Conservation (phyloP, 2,113 vertebrate species). For the Dendrocopos noguchii region DNA sequence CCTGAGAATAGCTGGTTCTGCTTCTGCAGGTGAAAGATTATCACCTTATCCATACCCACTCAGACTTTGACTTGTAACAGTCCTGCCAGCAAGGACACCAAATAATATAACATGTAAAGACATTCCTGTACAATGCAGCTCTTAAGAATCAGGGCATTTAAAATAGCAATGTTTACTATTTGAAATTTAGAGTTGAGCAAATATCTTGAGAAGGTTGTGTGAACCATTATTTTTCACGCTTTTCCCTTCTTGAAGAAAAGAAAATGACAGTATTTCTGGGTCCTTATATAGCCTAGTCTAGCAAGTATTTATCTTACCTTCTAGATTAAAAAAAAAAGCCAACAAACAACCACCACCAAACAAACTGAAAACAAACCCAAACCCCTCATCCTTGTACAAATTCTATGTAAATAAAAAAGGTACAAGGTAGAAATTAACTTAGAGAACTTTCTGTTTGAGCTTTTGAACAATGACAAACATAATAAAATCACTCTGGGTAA, state of each 20-base stretch:
- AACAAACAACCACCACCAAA: neutral
- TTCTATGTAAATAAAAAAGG: neutral
- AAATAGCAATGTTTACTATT: neutral
- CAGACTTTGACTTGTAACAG: neutral
- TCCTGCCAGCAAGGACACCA: neutral
- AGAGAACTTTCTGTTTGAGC: neutral
- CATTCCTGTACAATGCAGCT: neutral
- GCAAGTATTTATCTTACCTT: neutral
- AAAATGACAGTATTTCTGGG: neutral
- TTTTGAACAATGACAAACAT: neutral
- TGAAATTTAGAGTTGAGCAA: neutral
- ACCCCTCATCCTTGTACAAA: neutral
- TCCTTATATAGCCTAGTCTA: neutral
- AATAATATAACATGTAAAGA: neutral
- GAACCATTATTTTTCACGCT: slow-evolving; percentile 1
- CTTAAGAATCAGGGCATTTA: neutral
- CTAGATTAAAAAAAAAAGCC: neutral
- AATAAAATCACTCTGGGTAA: neutral
- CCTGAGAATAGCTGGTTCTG: neutral
- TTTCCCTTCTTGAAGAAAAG: neutral
- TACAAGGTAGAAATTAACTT: neutral
- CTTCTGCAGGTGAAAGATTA: neutral
- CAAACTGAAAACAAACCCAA: neutral
- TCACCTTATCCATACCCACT: neutral
- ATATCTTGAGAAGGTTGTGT: neutral